Evolutionary conservation across 2,888 invertebrate species (phyloP).

Genomic region (Venusia cambrica): DNA sequence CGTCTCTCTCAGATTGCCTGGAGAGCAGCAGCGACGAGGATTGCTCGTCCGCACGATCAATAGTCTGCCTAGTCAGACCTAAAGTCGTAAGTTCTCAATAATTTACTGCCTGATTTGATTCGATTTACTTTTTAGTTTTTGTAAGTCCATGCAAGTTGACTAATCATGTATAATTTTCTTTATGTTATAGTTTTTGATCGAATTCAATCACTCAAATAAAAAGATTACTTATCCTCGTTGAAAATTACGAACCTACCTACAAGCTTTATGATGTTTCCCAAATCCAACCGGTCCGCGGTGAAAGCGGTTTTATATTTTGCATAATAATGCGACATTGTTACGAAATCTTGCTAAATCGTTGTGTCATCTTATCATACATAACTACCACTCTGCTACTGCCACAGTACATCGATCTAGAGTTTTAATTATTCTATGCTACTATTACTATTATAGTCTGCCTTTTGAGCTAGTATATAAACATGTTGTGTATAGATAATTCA

Average conservation of each 20-base stretch:
- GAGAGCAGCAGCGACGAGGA: slow-evolving; percentile 73
- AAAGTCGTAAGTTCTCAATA: slow-evolving; percentile 59
- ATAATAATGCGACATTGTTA: slow-evolving; percentile 34
- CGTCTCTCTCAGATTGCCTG: slow-evolving; percentile 74
- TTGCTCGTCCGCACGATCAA: slow-evolving; percentile 56
- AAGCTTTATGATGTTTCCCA: slow-evolving; percentile 17
- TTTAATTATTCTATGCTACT: no score
- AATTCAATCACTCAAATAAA: no score
- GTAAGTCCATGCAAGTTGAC: no score
- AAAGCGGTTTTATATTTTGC: slow-evolving; percentile 39
- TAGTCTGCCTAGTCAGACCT: slow-evolving; percentile 71
- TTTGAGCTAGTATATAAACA: no score
- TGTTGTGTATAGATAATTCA: no score
- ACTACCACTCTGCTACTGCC: background rate
- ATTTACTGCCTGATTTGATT: no score
- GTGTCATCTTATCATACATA: slow-evolving; percentile 15
- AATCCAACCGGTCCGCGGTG: slow-evolving; percentile 36
- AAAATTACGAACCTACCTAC: background rate
- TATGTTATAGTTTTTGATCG: no score
- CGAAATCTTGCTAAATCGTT: slow-evolving; percentile 14
- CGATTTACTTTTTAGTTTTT: no score
- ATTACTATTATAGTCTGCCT: no score
- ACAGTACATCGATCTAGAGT: slow-evolving; percentile 3
- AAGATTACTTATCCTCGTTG: no score
- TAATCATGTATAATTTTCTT: no score